Conservation (phyloP, 2,888 invertebrate species). For the Sceliomorpha sp. region DNA sequence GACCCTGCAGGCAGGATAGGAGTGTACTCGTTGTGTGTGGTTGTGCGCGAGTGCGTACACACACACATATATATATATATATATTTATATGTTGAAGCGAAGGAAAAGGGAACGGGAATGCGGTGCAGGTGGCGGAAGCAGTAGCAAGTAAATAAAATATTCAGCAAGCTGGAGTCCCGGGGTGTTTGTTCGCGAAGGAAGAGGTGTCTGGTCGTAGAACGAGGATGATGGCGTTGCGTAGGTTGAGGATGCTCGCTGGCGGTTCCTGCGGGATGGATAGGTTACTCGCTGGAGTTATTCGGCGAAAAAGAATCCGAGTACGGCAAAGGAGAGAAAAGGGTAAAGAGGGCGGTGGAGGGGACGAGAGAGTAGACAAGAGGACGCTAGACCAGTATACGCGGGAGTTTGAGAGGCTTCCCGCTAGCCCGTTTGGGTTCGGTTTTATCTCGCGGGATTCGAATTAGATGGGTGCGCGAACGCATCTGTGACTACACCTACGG, state of each 20-base stretch:
- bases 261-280: conserved; percentile 9
- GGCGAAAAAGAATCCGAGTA: conserved; percentile 10
- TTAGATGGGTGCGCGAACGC: conserved; percentile 50
- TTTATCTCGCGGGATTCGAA: conserved; percentile 73
- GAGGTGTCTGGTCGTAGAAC: conserved; percentile 60
- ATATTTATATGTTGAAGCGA: neutral
- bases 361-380: no score
- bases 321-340: conserved; percentile 20
- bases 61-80: no score
- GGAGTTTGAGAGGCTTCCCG: conserved; percentile 32
- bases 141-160: conserved; percentile 74
- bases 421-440: conserved; percentile 58
- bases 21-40: no score
- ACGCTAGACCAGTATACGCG: conserved; percentile 54
- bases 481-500: conserved; percentile 36
- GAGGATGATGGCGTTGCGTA: conserved; percentile 18
- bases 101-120: conserved; percentile 8
- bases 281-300: conserved; percentile 7
- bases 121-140: conserved; percentile 34
- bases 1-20: conserved; percentile 15
- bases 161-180: conserved; percentile 65
- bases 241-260: conserved; percentile 15
- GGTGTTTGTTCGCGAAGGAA: conserved; percentile 68
- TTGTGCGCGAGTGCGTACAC: conserved; percentile 7
- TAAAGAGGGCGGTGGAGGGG: conserved; percentile 41